Evolutionary conservation across 2,113 vertebrate genomes (phyloP).

Genomic region (Pao palembangensis): DNA sequence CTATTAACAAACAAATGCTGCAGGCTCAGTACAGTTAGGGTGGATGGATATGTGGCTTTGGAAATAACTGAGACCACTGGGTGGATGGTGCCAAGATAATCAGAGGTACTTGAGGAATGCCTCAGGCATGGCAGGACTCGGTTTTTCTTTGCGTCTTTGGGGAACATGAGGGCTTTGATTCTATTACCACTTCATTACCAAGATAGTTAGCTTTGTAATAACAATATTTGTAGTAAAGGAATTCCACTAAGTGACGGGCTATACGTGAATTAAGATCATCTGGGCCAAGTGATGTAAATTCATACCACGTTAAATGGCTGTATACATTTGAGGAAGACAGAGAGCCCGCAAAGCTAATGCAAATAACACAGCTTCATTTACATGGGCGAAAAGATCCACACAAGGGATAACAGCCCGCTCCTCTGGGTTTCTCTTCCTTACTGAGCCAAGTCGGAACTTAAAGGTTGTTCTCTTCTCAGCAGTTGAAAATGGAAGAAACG

Average conservation of each 20-base stretch:
- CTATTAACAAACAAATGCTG: slow-evolving; percentile 54
- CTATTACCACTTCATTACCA: slow-evolving; percentile 58
- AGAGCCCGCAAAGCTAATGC: not conserved
- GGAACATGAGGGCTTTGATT: slow-evolving; percentile 50
- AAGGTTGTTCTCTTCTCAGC: slow-evolving; percentile 29
- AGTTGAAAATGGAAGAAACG: slow-evolving; percentile 27
- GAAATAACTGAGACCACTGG: slow-evolving; percentile 32
- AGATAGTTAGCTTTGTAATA: slow-evolving; percentile 61
- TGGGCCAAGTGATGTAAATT: slow-evolving; percentile 43
- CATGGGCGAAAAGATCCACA: slow-evolving; percentile 5
- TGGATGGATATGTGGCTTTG: slow-evolving; percentile 53
- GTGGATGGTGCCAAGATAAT: slow-evolving; percentile 65
- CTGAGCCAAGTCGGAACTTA: too few relatives aligned
- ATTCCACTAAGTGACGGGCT: slow-evolving; percentile 48
- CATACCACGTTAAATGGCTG: slow-evolving; percentile 1
- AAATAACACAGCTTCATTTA: too few relatives aligned
- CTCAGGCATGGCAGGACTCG: slow-evolving; percentile 37
- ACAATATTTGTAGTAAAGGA: slow-evolving; percentile 59
- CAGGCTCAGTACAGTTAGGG: slow-evolving; percentile 41
- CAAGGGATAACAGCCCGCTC: not conserved
- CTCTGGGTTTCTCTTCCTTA: too few relatives aligned
- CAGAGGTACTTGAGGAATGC: slow-evolving; percentile 57
- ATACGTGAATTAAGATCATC: slow-evolving; percentile 51
- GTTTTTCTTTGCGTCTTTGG: slow-evolving; percentile 39
- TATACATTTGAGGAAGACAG: slow-evolving; percentile 10